These are phyloP conservation scores for Athetis lepigone DNA, from an alignment of 2,888 invertebrate species.

Conservation along the genomic window DNA sequence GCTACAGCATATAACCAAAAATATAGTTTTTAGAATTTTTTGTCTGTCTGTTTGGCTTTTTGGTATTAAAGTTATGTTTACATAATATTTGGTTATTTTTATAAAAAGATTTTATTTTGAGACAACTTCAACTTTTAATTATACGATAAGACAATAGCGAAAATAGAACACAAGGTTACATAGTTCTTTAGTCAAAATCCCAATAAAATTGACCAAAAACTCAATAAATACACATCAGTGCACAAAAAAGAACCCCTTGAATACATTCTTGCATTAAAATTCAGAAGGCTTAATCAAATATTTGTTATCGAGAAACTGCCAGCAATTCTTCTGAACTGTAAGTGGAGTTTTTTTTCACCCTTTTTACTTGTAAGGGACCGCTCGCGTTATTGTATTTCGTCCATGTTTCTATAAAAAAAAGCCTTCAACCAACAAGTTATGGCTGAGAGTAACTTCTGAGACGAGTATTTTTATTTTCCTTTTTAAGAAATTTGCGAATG, in stretches of 20 bases:
- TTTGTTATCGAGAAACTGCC: constrained; percentile 50
- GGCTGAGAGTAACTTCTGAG: constrained; percentile 71
- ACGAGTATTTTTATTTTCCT: constrained; percentile 76
- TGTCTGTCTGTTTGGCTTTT: no score
- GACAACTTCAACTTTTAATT: no score
- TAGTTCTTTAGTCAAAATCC: no score
- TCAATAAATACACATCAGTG: constrained; percentile 22
- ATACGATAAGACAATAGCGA: no score
- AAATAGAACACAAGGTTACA: no score
- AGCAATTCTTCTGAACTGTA: constrained; percentile 54
- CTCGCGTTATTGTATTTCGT: constrained; percentile 73
- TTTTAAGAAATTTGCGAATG: constrained; percentile 79
- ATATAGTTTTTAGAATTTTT: no score
- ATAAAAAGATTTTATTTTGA: no score
- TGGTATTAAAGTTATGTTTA: no score
- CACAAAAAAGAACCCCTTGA: constrained; percentile 16
- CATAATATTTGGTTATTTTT: no score
- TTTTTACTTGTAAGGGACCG: constrained; percentile 69
- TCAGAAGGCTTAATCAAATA: constrained; percentile 50
- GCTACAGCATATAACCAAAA: no score
- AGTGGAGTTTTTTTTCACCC: constrained; percentile 64
- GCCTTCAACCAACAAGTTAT: constrained; percentile 78
- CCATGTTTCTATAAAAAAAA: constrained; percentile 79
- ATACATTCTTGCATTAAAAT: constrained; percentile 44
- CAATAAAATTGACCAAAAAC: constrained; percentile 8